A percentile compares a stretch with the other conserved stretches of the same genome.
Evolutionary conservation across 2,113 vertebrate species (phyloP).

Genomic region (Apeltes quadracus): DNA sequence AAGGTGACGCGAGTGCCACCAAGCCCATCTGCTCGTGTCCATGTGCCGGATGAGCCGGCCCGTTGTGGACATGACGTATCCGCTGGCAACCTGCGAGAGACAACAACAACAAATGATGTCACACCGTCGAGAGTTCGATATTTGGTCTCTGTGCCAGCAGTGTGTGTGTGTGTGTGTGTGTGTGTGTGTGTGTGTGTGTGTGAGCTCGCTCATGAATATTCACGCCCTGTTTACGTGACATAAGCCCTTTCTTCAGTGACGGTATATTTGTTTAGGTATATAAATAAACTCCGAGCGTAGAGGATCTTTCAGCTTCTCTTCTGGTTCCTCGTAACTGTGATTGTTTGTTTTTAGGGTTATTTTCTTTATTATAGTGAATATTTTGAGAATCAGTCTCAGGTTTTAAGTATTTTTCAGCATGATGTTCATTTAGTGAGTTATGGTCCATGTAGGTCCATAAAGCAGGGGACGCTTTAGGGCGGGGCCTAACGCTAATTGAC

Average conservation of each 20-base stretch:
- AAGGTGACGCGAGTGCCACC: conserved; percentile 72
- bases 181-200: conserved; percentile 17
- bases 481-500: no score
- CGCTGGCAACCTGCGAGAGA: conserved; percentile 42
- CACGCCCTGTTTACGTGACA: conserved; percentile 9
- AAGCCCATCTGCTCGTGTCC: conserved; percentile 72
- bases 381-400: neutral
- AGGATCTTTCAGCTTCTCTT: no score
- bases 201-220: conserved; percentile 11
- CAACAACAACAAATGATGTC: neutral
- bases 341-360: no score
- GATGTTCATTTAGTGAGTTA: no score
- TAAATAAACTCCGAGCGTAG: no score
- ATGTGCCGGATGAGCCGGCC: conserved; percentile 60
- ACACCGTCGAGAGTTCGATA: conserved; percentile 33
- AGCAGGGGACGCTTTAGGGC: no score
- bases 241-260: neutral
- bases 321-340: no score
- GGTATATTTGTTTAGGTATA: neutral
- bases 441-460: no score
- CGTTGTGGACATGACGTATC: conserved; percentile 57
- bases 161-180: conserved; percentile 18
- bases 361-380: no score
- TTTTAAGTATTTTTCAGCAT: neutral
- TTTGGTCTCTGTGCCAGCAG: conserved; percentile 21